These are phyloP conservation scores for Drosophila nr. fundita DNA, from an alignment of 2,888 invertebrate genomes.

Conservation along the genomic window DNA sequence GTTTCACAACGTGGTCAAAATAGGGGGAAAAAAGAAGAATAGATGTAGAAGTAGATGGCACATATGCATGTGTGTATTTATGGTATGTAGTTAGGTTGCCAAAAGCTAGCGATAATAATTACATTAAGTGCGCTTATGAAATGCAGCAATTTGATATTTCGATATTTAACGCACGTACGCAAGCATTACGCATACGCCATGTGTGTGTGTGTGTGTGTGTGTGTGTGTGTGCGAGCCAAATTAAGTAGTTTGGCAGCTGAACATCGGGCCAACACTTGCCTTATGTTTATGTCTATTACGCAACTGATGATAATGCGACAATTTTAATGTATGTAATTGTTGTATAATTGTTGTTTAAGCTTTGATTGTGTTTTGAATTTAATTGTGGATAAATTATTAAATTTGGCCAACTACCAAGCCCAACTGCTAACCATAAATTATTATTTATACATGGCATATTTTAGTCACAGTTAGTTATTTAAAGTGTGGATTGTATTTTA, in stretches of 20 bases:
- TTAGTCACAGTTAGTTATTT: background rate
- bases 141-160: slow-evolving; percentile 54
- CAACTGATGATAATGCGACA: slow-evolving; percentile 28
- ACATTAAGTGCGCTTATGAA: slow-evolving; percentile 56
- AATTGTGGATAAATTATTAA: background rate
- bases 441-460: background rate
- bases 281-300: slow-evolving; percentile 27
- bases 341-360: background rate
- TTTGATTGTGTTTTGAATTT: background rate
- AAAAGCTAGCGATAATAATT: slow-evolving; percentile 73
- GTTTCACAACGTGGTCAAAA: slow-evolving; percentile 42
- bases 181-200: slow-evolving; percentile 67
- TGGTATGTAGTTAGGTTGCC: slow-evolving; percentile 16
- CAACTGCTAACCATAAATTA: background rate
- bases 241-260: slow-evolving; percentile 33
- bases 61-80: slow-evolving; percentile 18
- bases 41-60: slow-evolving; percentile 11
- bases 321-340: slow-evolving; percentile 23
- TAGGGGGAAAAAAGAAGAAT: background rate
- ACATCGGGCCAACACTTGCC: slow-evolving; percentile 10
- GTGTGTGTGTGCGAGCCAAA: slow-evolving; percentile 1
- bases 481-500: background rate
- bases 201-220: background rate
- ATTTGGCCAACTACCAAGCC: background rate
- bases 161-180: slow-evolving; percentile 59